Conservation (phyloP, 2,888 invertebrate species). For the Fragum whitleyi region DNA sequence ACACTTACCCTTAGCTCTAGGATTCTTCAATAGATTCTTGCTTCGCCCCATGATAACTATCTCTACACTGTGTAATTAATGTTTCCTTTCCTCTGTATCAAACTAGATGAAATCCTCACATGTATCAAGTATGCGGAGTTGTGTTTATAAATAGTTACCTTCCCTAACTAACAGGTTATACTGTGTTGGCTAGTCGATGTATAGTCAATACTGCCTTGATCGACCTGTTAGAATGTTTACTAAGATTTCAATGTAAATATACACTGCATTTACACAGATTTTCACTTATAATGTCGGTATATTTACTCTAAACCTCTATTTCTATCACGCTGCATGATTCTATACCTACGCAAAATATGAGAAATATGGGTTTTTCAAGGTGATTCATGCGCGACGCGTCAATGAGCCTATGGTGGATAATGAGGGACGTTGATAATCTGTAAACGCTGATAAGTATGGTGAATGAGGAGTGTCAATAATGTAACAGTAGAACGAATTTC, state of each 20-base stretch:
- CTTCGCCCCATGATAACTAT: neutral
- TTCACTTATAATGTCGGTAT: neutral
- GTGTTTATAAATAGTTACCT: neutral
- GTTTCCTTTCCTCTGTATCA: neutral
- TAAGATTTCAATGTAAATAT: neutral
- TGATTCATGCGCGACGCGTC: neutral
- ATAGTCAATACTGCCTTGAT: neutral
- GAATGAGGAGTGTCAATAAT: neutral
- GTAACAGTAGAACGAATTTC: too few species aligned
- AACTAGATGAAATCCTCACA: neutral
- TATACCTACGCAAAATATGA: neutral
- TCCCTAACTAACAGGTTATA: neutral
- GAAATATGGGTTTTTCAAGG: neutral
- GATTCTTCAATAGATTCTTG: conserved; percentile 16
- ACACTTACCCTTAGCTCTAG: conserved; percentile 3
- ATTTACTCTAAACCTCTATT: neutral
- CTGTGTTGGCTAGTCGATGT: neutral
- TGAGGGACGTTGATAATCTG: too few species aligned
- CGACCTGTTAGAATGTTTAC: neutral
- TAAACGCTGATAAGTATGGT: neutral
- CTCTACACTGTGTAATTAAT: neutral
- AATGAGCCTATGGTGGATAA: too few species aligned
- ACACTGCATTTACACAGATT: neutral
- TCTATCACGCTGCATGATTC: neutral
- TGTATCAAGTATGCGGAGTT: neutral